Percentiles rank a stretch among this genome's conserved stretches.
These are phyloP conservation scores for Ctenodactylus gundi DNA, from an alignment of 2,113 vertebrate species.

Conservation along the genomic window DNA sequence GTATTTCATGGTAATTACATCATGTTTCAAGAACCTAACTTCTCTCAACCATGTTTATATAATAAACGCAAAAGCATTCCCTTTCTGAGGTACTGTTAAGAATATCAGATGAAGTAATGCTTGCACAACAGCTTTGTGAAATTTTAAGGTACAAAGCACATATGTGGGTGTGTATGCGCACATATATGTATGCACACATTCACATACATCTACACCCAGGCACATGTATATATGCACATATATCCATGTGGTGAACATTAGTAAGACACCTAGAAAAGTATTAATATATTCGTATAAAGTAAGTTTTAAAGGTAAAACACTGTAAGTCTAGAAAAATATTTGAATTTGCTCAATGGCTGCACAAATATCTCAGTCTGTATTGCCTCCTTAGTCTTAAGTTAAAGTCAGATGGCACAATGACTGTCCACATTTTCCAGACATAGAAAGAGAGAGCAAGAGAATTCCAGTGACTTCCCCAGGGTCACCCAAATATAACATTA, in stretches of 20 bases:
- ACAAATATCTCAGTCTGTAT: background rate
- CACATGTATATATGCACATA: background rate
- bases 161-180: background rate
- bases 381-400: background rate
- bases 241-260: background rate
- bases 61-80: background rate
- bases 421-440: background rate
- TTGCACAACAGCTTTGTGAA: background rate
- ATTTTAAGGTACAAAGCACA: background rate
- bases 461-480: background rate
- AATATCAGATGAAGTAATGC: background rate
- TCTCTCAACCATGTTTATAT: background rate
- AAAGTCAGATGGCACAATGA: background rate
- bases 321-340: background rate
- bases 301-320: background rate
- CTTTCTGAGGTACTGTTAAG: background rate
- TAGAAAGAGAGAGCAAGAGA: background rate
- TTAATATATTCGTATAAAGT: background rate
- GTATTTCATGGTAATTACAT: background rate
- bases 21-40: background rate
- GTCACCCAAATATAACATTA: background rate
- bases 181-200: no score
- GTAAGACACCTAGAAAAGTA: background rate
- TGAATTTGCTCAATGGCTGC: background rate
- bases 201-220: background rate